Evolutionary conservation across 1,140 invertebrate genomes (phyloP).

Genomic region (Myzus persicae): DNA sequence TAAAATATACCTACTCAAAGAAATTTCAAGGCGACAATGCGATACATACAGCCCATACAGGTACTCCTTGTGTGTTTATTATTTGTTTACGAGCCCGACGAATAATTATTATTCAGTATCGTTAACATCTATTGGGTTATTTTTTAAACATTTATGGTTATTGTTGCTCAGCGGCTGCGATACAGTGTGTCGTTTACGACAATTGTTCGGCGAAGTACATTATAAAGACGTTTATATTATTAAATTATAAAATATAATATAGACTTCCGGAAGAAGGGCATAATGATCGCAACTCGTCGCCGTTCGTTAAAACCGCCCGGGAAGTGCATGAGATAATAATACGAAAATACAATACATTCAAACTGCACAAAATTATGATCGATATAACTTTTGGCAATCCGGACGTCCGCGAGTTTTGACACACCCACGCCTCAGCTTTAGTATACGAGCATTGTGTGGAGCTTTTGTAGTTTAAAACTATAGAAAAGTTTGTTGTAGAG

Average conservation of each 20-base stretch:
- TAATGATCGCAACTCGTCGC: neutral
- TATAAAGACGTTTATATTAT: neutral
- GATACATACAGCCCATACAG: neutral
- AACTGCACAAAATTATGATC: neutral
- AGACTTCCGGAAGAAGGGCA: neutral
- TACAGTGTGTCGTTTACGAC: neutral
- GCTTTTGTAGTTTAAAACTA: neutral
- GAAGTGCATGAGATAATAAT: neutral
- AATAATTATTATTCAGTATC: constrained; percentile 41
- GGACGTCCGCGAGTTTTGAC: neutral
- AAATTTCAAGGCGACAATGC: constrained; percentile 43
- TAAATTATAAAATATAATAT: neutral
- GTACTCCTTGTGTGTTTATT: neutral
- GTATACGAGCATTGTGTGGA: neutral
- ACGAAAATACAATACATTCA: neutral
- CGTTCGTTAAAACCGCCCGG: neutral
- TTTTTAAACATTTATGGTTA: neutral
- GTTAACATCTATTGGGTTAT: constrained; percentile 42
- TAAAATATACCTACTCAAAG: constrained; percentile 29
- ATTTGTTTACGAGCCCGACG: constrained; percentile 36
- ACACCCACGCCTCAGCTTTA: neutral
- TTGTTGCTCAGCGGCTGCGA: neutral
- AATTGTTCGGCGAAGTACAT: neutral
- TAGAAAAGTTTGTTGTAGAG: neutral
- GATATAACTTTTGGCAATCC: neutral